Base-by-base conservation (phyloP, 2,888 invertebrate species). In the Apamea epomidion region DNA sequence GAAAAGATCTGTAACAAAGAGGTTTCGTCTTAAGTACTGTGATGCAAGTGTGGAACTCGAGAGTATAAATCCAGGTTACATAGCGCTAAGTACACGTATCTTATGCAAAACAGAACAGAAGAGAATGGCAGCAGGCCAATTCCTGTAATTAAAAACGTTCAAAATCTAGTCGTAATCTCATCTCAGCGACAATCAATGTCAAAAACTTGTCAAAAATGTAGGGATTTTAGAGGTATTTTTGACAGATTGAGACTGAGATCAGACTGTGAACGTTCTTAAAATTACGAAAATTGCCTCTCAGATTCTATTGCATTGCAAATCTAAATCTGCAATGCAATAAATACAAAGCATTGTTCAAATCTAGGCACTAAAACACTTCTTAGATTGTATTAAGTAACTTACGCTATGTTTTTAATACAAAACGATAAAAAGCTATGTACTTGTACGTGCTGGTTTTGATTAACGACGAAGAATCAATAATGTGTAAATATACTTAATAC, bases 1-100 rank as follows among this genome's bases (percentile, higher is more conserved):
- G 83, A 80, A 85, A 88, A 85, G 77, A 84, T 69, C 80, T 76
- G 77, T 79, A 81, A 87, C 78, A 87, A 89, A 90, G 85, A 81
- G 82, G 51, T 82, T 82, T 81, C 74, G 64, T 81, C 79, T 74
- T 82, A 74, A 76, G 74, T 68, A 76, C 84, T 87, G 65, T 67
- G 73, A 71, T 54, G 87, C 82, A 80, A 87, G 87, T 81, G 78
- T 71, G 32, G 21, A 74, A 64, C 70, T 14, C 21, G 32, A 67
- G 77, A 69, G 88, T 87, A 85, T 87, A 74, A 69, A 85, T 75
- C 14, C 21, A n/a, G 10, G 21, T 29, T 77, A 73, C 2, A 62
- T 69, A 87, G 85, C 76, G 76, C 74, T 64, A 10, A 64, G 2
- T 62, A 25, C 18, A 14, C 37, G 7, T 37, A 60, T n/a, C 7